These are phyloP conservation scores for Catocala nupta DNA, from an alignment of 2,888 invertebrate species.

Conservation along the genomic window DNA sequence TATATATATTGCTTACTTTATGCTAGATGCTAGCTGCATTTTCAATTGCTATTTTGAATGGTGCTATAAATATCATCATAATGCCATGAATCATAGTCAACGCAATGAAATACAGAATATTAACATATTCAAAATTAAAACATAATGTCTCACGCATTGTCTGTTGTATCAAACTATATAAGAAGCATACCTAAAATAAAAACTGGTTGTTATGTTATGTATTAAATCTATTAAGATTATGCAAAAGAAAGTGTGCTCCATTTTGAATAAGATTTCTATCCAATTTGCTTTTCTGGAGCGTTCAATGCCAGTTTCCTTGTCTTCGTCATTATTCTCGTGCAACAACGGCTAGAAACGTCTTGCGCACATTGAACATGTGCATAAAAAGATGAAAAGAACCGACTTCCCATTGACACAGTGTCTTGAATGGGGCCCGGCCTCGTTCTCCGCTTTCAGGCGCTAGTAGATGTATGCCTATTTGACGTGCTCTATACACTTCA, in stretches of 20 bases:
- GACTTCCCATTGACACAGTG: slow-evolving; percentile 75
- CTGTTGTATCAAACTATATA: too few relatives aligned
- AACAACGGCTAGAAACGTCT: slow-evolving; percentile 56
- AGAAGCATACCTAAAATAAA: too few relatives aligned
- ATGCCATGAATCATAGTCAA: background rate
- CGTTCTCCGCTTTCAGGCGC: slow-evolving; percentile 74
- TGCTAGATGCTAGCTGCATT: background rate
- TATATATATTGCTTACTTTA: background rate
- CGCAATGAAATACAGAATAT: background rate
- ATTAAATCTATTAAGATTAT: too few relatives aligned
- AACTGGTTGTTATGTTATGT: too few relatives aligned
- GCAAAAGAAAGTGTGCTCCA: too few relatives aligned
- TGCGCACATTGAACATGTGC: slow-evolving; percentile 62
- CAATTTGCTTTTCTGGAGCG: background rate
- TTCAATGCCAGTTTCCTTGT: slow-evolving; percentile 43
- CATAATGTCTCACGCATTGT: background rate
- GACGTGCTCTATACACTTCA: slow-evolving; percentile 57
- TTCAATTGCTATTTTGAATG: too few relatives aligned
- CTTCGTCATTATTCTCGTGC: slow-evolving; percentile 46
- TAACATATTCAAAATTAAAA: background rate
- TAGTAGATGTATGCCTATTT: slow-evolving; percentile 65
- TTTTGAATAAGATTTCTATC: too few relatives aligned
- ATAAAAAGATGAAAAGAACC: slow-evolving; percentile 74
- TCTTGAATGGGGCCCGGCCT: slow-evolving; percentile 78
- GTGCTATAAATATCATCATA: background rate